Base-by-base conservation (phyloP, 2,797 vertebrate genomes). In the Xiphophorus birchmanni region DNA sequence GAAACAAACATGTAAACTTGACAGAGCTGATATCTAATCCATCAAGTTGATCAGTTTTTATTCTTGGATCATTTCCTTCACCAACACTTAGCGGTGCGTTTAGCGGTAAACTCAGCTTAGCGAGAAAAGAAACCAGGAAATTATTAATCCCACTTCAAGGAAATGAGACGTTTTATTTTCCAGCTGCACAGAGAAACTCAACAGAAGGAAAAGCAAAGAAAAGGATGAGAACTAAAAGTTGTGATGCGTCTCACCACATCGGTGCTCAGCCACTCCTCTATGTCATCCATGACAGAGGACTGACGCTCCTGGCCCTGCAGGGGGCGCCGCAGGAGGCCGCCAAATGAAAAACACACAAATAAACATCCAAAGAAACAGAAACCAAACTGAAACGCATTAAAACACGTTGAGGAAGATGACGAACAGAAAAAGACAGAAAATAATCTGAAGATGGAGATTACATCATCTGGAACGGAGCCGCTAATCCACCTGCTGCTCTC, bases 221-320 rank as follows among this genome's bases (percentile, higher is more conserved):
- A 86, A 42, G 87, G 94, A 92, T 90, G 95, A 86, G 86, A 96
- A 96, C 95, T 89, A 90, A 95, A 95, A 77, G 32, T 54, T 58
- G 93, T 90, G 90, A 90, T 77, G 11, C 80, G 88, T 97, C 98
- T 99, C 98, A 99, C 98, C 98, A 99, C 96, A 92, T 99, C 98
- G 82, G 97, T 97, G 97, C 97, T 94, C 94, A 99, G 97, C 98
- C 98, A 99, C 94, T 98, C 96, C 97, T 99, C 98, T 97, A 99
- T 99, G 97, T 99, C 98, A 97, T 99, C 98, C 98, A 99, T 99
- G 96, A 99, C 97, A 96, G 97, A 98, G 97, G 97, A 95, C 95
- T 98, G 98, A 86, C 95, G 94, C 93, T 96, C 96, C 75, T 95
- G 97, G 91, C 96, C 97, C 98, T 99, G 96, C 84, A 92, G 92